A percentile compares a stretch with the other conserved stretches of the same genome.
Conservation (phyloP, 2,888 invertebrate genomes). For the Drosophila picticornis region DNA sequence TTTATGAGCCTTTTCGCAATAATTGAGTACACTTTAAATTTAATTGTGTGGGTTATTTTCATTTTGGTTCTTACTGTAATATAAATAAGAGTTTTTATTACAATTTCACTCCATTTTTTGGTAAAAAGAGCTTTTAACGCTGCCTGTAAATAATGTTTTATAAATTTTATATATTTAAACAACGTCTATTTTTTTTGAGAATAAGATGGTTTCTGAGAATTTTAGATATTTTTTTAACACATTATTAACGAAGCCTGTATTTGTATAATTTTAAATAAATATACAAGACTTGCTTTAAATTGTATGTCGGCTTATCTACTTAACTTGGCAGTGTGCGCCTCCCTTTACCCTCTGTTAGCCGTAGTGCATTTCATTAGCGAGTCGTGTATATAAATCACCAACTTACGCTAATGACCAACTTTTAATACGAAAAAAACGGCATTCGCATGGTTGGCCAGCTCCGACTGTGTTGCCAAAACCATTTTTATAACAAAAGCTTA, state of each 20-base stretch:
- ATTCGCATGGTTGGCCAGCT: conserved; percentile 18
- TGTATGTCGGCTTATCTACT: background rate
- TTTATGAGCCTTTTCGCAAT: background rate
- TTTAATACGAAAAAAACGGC: conserved; percentile 34
- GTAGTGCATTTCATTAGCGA: conserved; percentile 37
- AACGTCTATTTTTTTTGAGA: background rate
- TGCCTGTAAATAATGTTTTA: background rate
- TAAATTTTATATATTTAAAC: background rate
- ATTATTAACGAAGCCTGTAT: background rate
- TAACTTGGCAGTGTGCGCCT: background rate
- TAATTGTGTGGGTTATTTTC: background rate
- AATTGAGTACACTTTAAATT: too few species aligned
- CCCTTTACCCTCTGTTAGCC: background rate
- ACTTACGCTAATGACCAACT: conserved; percentile 40
- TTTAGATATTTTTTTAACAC: background rate
- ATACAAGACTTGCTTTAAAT: background rate
- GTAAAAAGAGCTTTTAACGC: background rate
- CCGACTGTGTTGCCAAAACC: conserved; percentile 22
- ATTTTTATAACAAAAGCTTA: conserved; percentile 37
- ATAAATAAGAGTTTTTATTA: background rate
- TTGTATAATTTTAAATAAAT: background rate
- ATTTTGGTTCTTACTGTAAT: background rate
- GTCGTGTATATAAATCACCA: conserved; percentile 26
- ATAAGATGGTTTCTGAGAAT: too few species aligned
- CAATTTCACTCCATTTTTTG: background rate